Base-by-base conservation (phyloP, 1,140 invertebrate genomes). In the Polypedilum pembai region DNA sequence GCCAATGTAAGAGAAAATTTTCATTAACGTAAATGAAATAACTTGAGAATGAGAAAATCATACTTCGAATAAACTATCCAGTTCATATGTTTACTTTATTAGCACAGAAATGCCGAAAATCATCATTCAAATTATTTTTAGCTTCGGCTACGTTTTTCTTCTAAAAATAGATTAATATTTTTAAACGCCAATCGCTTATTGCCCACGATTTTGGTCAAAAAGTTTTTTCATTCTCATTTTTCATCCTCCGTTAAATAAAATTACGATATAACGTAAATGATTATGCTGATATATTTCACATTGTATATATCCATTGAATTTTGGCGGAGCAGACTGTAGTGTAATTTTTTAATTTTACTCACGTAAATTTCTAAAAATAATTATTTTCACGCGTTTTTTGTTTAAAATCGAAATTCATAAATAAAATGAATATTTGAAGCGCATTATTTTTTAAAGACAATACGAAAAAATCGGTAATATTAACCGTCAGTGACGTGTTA, bases 11-110 rank as follows among this genome's bases (percentile, higher is more conserved):
- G 45, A n/a, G 45, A 56, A 15, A 56, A 56, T 56, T 56, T 15
- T 56, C n/a, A 56, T 56, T 56, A 56, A 56, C 12, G n/a, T n/a
- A 15, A 1, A 45, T 8, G 15, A 45, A 45, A 33, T 33, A 33
- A 33, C 3, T 15, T n/a, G n/a, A n/a, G 45, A 56, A 56, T 56
- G 45, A 56, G 45, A 56, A 15, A 56, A 56, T 56, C 12, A 56
- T n/a, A n/a, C 45, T 56, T n/a, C 41, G 45, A 56, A 56, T 56
- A 56, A 56, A 56, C 45, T 56, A 56, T 56, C 45, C 45, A 56
- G 45, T 12, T 56, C 45, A 56, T n/a, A 56, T 56, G 45, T 56
- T 56, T 56, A 56, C 45, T n/a, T 56, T 56, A 56, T 56, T 56
- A 15, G n/a, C n/a, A 56, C 45, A 56, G 45, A 56, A 56, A 56